Base-by-base conservation (phyloP, 92 coral and sea anemone species). In the Galaxea fascicularis region DNA sequence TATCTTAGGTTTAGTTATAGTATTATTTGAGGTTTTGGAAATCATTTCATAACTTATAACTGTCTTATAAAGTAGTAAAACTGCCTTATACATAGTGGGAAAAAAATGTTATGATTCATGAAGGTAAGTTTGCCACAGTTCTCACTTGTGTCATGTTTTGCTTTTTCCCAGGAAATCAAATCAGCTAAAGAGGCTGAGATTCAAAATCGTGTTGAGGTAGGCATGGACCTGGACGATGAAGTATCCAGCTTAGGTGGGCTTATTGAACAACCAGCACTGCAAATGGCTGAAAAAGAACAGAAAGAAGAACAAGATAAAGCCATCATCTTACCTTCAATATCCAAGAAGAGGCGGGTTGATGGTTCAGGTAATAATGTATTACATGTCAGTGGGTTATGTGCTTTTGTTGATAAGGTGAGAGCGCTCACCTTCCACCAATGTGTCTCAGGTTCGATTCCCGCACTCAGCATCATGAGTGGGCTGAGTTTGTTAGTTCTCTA, bases 201-300 rank as follows among this genome's bases (percentile, higher is more conserved):
- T 60, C 88, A 89, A 44, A 92, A 87, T 74, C 95, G 94, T n/a
- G 90, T 73, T 20, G 95, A 91, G 95, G 98, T 94, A 94, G 98
- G 98, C 89, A 94, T 94, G 98, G 98, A 94, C 44, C 85, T 94
- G 64, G 98, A 94, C 39, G 95, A 92, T 14, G 98, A 94, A 18
- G 89, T 58, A 67, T 39, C 67, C 76, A 72, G 25, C 71, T 78
- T 64, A 12, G 78, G 73, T 30, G 87, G 77, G 73, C 73, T 64
- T 12, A 83, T 83, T 62, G 87, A 83, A 74, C 87, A 83, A 65
- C 81, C 86, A 53, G 67, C 78, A 24, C 60, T 71, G 22, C 69
- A 54, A 71, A 44, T 44, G 41, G 27, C 58, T 7, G 44, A 69
- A 16, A 58, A 18, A 24, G 57, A 21, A 47, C 30, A 71, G 25